Evolutionary conservation across 2,888 invertebrate species (phyloP).

Genomic region (Stenoptilia bipunctidactyla): DNA sequence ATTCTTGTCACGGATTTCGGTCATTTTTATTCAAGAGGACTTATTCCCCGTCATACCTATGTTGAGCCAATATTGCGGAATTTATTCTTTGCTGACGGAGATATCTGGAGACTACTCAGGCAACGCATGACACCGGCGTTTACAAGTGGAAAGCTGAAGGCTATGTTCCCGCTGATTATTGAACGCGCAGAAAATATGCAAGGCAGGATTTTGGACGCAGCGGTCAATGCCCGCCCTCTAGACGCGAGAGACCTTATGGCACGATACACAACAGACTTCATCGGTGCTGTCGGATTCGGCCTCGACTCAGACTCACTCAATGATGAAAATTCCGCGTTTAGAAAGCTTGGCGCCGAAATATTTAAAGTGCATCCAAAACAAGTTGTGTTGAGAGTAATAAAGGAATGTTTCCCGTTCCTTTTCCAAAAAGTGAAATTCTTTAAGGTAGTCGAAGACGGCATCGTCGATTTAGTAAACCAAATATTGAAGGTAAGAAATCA

Average conservation of each 20-base stretch:
- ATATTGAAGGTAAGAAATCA: constrained; percentile 15
- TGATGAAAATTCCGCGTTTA: constrained; percentile 16
- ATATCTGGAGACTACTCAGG: constrained; percentile 28
- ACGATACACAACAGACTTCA: constrained; percentile 18
- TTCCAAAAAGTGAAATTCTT: not conserved
- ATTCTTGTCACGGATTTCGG: constrained; percentile 24
- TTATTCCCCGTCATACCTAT: constrained; percentile 17
- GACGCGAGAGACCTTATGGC: constrained; percentile 27
- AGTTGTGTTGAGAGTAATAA: constrained; percentile 2
- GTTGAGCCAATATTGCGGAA: constrained; percentile 23
- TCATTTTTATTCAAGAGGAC: constrained; percentile 22
- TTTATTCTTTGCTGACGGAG: constrained; percentile 27
- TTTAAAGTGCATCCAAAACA: constrained; percentile 9
- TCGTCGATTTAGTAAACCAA: not conserved
- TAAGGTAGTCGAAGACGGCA: not conserved
- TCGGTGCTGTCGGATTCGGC: constrained; percentile 18
- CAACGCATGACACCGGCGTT: constrained; percentile 27
- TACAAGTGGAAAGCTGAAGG: constrained; percentile 24
- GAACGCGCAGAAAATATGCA: constrained; percentile 23
- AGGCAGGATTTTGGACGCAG: not conserved
- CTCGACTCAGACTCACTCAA: constrained; percentile 16
- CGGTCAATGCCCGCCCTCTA: not conserved
- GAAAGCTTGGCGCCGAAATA: constrained; percentile 16
- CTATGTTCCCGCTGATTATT: constrained; percentile 28
- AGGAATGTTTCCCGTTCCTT: constrained; percentile 2